Evolutionary conservation across 2,888 invertebrate species (phyloP).

Genomic region (Plutella xylostella): DNA sequence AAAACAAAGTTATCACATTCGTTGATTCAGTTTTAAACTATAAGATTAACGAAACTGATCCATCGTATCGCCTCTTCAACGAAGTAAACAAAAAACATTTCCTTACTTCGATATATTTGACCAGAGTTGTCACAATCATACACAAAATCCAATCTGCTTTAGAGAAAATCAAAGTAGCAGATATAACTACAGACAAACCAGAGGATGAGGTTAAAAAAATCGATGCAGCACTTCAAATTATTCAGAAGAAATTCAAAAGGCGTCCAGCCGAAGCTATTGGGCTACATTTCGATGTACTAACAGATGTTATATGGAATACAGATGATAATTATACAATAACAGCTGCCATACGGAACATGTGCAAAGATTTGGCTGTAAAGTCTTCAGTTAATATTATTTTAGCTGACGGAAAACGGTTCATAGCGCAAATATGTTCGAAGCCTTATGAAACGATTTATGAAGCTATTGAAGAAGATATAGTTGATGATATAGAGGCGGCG

Average conservation of each 20-base stretch:
- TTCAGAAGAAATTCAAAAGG: slow-evolving; percentile 42
- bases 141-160: slow-evolving; percentile 36
- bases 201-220: slow-evolving; percentile 28
- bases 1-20: slow-evolving; percentile 37
- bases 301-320: slow-evolving; percentile 36
- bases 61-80: slow-evolving; percentile 34
- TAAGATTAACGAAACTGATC: slow-evolving; percentile 32
- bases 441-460: slow-evolving; percentile 36
- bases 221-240: slow-evolving; percentile 26
- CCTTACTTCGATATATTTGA: slow-evolving; percentile 36
- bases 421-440: slow-evolving; percentile 41
- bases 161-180: slow-evolving; percentile 25
- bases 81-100: slow-evolving; percentile 43
- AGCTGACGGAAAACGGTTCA: slow-evolving; percentile 32
- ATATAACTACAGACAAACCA: slow-evolving; percentile 20
- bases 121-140: slow-evolving; percentile 38
- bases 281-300: slow-evolving; percentile 48
- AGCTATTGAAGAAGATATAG: slow-evolving; percentile 25
- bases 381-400: slow-evolving; percentile 34
- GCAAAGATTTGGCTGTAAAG: slow-evolving; percentile 33
- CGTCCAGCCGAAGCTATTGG: slow-evolving; percentile 39
- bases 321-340: slow-evolving; percentile 31
- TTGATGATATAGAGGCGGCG: slow-evolving; percentile 28
- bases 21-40: slow-evolving; percentile 24
- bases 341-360: slow-evolving; percentile 32